These are phyloP conservation scores for Acronicta alni DNA, from an alignment of 2,888 invertebrate genomes.

Conservation along the genomic window DNA sequence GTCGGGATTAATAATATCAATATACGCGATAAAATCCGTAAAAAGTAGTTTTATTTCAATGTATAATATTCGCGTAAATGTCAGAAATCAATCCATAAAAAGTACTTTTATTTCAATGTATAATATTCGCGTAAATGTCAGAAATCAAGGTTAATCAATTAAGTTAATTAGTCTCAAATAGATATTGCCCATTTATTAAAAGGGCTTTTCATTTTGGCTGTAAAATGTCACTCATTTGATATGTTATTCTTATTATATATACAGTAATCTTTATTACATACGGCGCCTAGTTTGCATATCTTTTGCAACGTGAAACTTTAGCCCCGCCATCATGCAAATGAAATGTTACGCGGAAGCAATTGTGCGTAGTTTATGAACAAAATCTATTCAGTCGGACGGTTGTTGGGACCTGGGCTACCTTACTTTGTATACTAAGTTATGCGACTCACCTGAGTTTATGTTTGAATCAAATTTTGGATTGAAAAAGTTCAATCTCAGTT, in stretches of 20 bases:
- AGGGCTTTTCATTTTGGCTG: slow-evolving; percentile 2
- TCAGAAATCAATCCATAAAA: too few relatives aligned
- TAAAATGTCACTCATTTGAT: slow-evolving; percentile 23
- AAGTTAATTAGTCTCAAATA: too few relatives aligned
- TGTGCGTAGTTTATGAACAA: slow-evolving; percentile 58
- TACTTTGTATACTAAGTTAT: slow-evolving; percentile 23
- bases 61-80: too few relatives aligned
- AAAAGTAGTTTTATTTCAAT: too few relatives aligned
- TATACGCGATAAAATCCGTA: too few relatives aligned
- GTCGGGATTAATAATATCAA: too few relatives aligned
- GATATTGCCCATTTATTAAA: too few relatives aligned
- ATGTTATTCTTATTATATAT: slow-evolving; percentile 41
- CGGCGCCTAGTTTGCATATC: slow-evolving; percentile 39
- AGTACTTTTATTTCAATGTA: too few relatives aligned
- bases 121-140: too few relatives aligned
- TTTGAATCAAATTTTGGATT: slow-evolving; percentile 25
- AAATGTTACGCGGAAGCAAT: slow-evolving; percentile 52
- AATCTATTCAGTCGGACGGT: slow-evolving; percentile 39
- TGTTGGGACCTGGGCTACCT: slow-evolving; percentile 34
- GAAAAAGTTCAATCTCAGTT: slow-evolving; percentile 6
- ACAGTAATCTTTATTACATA: slow-evolving; percentile 40
- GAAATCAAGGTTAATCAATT: too few relatives aligned
- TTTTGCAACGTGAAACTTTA: slow-evolving; percentile 50
- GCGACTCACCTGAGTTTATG: slow-evolving; percentile 21
- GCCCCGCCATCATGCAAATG: slow-evolving; percentile 54